Evolutionary conservation across 2,888 invertebrate species (phyloP).

Genomic region (Pammene fasciana): DNA sequence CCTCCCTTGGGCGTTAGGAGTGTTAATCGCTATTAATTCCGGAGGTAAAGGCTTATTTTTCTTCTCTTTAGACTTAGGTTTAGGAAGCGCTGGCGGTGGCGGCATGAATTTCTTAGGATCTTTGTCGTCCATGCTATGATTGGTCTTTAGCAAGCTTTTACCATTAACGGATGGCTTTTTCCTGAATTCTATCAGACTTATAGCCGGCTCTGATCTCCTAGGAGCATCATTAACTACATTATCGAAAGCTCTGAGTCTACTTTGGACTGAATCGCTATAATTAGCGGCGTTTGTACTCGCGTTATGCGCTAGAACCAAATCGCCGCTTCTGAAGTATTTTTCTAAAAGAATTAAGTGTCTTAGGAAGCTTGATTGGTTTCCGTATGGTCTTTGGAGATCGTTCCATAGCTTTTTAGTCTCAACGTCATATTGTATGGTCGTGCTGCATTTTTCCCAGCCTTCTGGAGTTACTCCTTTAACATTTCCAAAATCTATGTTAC

Average conservation of each 20-base stretch:
- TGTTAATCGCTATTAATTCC: conserved; percentile 84
- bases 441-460: conserved; percentile 92
- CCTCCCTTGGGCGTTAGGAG: conserved; percentile 73
- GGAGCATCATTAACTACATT: conserved; percentile 75
- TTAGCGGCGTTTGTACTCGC: conserved; percentile 89
- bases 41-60: conserved; percentile 78
- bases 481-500: conserved; percentile 89
- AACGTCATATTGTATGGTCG: conserved; percentile 90
- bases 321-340: conserved; percentile 92
- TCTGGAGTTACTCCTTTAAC: conserved; percentile 89
- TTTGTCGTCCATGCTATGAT: conserved; percentile 63
- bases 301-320: conserved; percentile 87
- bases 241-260: conserved; percentile 90
- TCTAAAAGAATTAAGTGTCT: conserved; percentile 91
- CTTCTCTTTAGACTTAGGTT: conserved; percentile 63
- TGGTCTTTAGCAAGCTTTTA: conserved; percentile 74
- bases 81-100: conserved; percentile 64
- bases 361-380: conserved; percentile 93
- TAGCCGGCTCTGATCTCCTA: conserved; percentile 60
- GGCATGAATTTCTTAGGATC: conserved; percentile 68
- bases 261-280: conserved; percentile 91
- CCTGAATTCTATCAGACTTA: conserved; percentile 74
- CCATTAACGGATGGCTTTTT: conserved; percentile 74
- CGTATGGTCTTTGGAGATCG: conserved; percentile 92
- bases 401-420: conserved; percentile 93